phyloP scores from a whole-genome alignment of 1,140 invertebrate genomes.

The Drosophila parvula region DNA sequence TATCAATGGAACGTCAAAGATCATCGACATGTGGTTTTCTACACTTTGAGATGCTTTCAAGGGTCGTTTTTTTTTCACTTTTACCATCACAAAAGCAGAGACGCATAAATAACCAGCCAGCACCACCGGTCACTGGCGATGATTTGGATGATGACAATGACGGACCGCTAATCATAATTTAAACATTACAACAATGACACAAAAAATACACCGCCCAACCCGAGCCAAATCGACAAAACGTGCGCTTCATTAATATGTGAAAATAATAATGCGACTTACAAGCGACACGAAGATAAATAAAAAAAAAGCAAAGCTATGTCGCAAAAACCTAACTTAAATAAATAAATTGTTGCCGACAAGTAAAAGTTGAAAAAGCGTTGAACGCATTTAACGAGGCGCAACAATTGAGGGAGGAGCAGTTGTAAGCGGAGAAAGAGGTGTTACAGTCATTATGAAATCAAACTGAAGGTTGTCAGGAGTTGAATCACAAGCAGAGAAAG shows the following conservation, averaged over 20 bases:
- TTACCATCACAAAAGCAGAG: conserved; percentile 31
- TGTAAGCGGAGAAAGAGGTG: background rate
- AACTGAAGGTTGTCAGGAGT: conserved; percentile 16
- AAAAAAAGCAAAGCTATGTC: conserved; percentile 17
- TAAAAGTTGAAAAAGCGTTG: conserved; percentile 43
- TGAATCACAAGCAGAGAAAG: conserved; percentile 9
- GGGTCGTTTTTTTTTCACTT: conserved; percentile 50
- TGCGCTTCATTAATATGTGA: conserved; percentile 75
- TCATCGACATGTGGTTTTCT: conserved; percentile 19
- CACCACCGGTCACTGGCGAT: conserved; percentile 14
- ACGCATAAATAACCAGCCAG: conserved; percentile 58
- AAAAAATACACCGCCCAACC: conserved; percentile 15
- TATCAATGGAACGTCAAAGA: conserved; percentile 19
- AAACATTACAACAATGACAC: conserved; percentile 63
- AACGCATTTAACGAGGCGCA: conserved; percentile 63
- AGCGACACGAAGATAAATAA: conserved; percentile 9
- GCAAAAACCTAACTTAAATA: conserved; percentile 31
- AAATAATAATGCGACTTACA: conserved; percentile 63
- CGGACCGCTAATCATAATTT: conserved; percentile 78
- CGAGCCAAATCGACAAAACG: conserved; percentile 61
- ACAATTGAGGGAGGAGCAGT: conserved; percentile 20
- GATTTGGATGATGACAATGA: conserved; percentile 60
- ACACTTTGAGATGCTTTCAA: conserved; percentile 24
- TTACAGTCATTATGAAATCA: conserved; percentile 3
- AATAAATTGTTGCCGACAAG: conserved; percentile 45